Conservation (phyloP, 2,113 vertebrate species). For the Perca flavescens region DNA sequence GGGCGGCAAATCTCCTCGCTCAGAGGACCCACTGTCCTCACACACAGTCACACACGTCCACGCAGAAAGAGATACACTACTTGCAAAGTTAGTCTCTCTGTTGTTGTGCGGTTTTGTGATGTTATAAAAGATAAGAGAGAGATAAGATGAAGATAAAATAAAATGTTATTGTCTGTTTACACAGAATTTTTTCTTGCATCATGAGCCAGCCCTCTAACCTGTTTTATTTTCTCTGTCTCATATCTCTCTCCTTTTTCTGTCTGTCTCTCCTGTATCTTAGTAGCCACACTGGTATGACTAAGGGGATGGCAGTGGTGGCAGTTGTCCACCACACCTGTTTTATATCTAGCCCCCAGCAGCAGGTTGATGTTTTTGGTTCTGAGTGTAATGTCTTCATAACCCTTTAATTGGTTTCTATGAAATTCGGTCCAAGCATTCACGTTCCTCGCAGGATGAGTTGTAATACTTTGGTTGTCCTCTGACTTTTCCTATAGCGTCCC, state of each 20-base stretch:
- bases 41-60: conserved; percentile 8
- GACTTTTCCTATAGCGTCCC: not conserved
- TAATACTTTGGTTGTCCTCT: not conserved
- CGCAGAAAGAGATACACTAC: not conserved
- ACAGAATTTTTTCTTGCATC: not conserved
- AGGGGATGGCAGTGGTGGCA: not conserved
- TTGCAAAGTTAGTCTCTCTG: conserved; percentile 1
- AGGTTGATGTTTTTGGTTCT: not conserved
- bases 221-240: conserved; percentile 7
- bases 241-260: not conserved
- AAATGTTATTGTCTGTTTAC: too few relatives aligned
- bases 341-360: not conserved
- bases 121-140: not conserved
- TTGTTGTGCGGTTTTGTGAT: conserved; percentile 13
- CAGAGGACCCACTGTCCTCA: not conserved
- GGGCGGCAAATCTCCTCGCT: not conserved
- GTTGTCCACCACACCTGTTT: too few relatives aligned
- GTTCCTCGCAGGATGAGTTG: not conserved
- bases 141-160: too few relatives aligned
- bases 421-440: too few relatives aligned
- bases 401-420: not conserved
- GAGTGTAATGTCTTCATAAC: not conserved
- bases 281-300: not conserved
- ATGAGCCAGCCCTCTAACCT: not conserved
- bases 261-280: not conserved